A percentile compares a stretch with the other conserved stretches of the same genome.
Conservation (phyloP, 1,140 invertebrate species). For the Drosophila novamexicana region DNA sequence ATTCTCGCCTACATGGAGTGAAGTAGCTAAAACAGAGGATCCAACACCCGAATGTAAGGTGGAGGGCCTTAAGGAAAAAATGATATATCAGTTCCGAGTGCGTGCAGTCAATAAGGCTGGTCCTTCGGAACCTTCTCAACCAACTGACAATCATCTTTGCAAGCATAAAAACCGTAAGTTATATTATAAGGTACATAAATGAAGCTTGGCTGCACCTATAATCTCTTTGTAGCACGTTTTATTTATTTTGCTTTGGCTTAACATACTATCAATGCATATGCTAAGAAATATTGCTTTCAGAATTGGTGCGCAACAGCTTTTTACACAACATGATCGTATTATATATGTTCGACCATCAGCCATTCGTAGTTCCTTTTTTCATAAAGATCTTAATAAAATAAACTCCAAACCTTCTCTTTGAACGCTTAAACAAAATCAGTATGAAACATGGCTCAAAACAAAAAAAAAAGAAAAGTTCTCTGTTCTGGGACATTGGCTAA, state of each 20-base stretch:
- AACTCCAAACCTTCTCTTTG: too few relatives aligned
- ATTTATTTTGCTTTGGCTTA: slow-evolving; percentile 59
- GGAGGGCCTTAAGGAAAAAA: slow-evolving; percentile 95
- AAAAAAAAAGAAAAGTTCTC: too few relatives aligned
- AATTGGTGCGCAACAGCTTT: neutral
- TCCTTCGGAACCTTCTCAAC: slow-evolving; percentile 93
- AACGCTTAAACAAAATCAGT: neutral
- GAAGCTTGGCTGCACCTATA: neutral
- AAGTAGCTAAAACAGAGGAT: slow-evolving; percentile 92
- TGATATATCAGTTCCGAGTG: slow-evolving; percentile 96
- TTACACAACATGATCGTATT: neutral
- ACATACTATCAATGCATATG: slow-evolving; percentile 35
- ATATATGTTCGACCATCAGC: too few relatives aligned
- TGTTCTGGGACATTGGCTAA: too few relatives aligned
- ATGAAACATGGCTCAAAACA: too few relatives aligned
- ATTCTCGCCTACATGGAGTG: slow-evolving; percentile 94
- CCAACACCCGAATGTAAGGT: slow-evolving; percentile 92
- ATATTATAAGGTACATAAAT: neutral
- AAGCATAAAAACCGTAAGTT: slow-evolving; percentile 96
- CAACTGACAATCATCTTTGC: slow-evolving; percentile 95
- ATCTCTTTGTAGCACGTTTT: neutral
- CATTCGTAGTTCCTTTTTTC: neutral
- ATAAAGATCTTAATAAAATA: neutral
- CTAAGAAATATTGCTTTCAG: slow-evolving; percentile 25
- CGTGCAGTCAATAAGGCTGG: slow-evolving; percentile 97